Conservation (phyloP, 1,140 invertebrate species). For the Tetramorium alpestre region DNA sequence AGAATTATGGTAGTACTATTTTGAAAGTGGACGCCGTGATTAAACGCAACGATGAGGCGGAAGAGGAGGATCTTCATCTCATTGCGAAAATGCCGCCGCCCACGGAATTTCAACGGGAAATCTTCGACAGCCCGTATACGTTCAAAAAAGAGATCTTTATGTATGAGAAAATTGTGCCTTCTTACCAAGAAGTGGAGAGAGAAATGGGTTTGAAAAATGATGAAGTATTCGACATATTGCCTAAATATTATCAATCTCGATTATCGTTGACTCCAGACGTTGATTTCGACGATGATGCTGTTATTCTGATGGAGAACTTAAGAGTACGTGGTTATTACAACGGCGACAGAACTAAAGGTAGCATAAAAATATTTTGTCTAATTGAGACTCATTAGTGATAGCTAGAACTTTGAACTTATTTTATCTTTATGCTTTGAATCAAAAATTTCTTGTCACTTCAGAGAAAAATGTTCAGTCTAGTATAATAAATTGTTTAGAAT, state of each 20-base stretch:
- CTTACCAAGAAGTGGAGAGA: slow-evolving; percentile 74
- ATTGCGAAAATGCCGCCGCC: slow-evolving; percentile 84
- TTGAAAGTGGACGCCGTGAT: slow-evolving; percentile 81
- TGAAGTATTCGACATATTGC: slow-evolving; percentile 83
- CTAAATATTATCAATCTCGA: slow-evolving; percentile 86
- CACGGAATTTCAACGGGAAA: slow-evolving; percentile 76
- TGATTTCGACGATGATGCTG: slow-evolving; percentile 86
- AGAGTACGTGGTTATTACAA: slow-evolving; percentile 84
- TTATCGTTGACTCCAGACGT: slow-evolving; percentile 81
- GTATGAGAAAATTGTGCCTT: slow-evolving; percentile 78
- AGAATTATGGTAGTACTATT: slow-evolving; percentile 88
- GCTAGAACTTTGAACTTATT: not conserved
- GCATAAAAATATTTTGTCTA: not conserved
- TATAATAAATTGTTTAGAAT: not conserved
- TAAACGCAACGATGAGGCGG: slow-evolving; percentile 50
- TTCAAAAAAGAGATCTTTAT: slow-evolving; percentile 83
- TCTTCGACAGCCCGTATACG: slow-evolving; percentile 82
- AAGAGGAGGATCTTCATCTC: slow-evolving; percentile 75
- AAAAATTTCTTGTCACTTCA: not conserved
- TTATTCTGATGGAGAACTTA: slow-evolving; percentile 87
- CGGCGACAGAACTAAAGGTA: slow-evolving; percentile 82
- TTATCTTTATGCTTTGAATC: not conserved
- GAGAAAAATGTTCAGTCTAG: not conserved
- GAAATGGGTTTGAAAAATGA: slow-evolving; percentile 81
- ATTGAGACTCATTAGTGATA: not conserved